These are phyloP conservation scores for Mola mola DNA, from an alignment of 2,113 vertebrate genomes.

Conservation along the genomic window DNA sequence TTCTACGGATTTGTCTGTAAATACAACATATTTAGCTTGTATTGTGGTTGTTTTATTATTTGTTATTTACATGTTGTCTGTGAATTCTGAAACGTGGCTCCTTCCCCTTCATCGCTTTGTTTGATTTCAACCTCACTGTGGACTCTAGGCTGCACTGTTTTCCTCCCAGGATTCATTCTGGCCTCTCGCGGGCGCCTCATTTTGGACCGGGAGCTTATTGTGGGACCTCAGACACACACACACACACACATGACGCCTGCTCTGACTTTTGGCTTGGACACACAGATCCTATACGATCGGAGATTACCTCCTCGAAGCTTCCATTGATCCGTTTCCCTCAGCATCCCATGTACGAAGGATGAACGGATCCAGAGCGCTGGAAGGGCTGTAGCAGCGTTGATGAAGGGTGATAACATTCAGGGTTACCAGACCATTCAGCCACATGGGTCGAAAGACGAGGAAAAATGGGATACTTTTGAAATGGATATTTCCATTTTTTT, in stretches of 20 bases:
- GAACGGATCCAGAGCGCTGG: constrained; percentile 22
- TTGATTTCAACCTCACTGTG: constrained; percentile 40
- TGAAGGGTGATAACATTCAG: constrained; percentile 37
- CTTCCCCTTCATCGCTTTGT: constrained; percentile 34
- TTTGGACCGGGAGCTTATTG: constrained; percentile 14
- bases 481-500: constrained; percentile 30
- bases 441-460: constrained; percentile 33
- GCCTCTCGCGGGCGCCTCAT: constrained; percentile 16
- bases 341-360: constrained; percentile 9
- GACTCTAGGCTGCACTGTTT: constrained; percentile 43
- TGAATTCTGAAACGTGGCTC: constrained; percentile 66
- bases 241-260: background rate
- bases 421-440: constrained; percentile 23
- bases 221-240: constrained; percentile 13
- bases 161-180: constrained; percentile 31
- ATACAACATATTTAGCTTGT: constrained; percentile 68
- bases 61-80: constrained; percentile 72
- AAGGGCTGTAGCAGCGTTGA: constrained; percentile 8
- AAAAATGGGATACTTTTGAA: constrained; percentile 23
- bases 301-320: constrained; percentile 28
- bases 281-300: constrained; percentile 37
- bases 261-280: constrained; percentile 39
- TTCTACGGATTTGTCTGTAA: constrained; percentile 67
- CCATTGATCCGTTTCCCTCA: constrained; percentile 15
- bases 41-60: constrained; percentile 68